Evolutionary conservation across 64 coral and sea anemone species (phyloP), one percentile per base, ranked within the genome.

Genomic region (Pocillopora damicornis): DNA sequence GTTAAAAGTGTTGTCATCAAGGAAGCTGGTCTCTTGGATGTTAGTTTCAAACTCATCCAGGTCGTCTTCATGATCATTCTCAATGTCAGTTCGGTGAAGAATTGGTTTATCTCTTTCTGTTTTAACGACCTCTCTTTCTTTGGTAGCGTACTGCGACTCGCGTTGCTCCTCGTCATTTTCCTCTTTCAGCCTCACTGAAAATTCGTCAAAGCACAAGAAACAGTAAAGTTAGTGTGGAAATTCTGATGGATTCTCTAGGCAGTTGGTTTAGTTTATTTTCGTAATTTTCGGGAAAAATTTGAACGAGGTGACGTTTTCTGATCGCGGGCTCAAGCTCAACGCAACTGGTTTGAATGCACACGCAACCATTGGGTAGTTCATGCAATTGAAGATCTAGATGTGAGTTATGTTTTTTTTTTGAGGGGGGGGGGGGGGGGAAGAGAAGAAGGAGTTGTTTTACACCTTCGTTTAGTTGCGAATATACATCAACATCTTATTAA

Each of bases 41-140:
- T 81, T 87, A 9, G 87, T 60, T 35, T 78, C 83, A 17, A 87
- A 42, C 23, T 92, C 90, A 6, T 81, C 25, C n/a, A 87, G 34
- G 82, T 87, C 63, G 62, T 90, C 83, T 15, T 60, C 63, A 60
- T 96, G 86, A 26, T 91, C 88, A 60, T 38, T 80, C 25, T 89
- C 61, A 18, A 13, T 76, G 36, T 88, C 87, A 57, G 74, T 36
- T 11, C 59, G 73, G 56, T 76, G 80, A 30, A 42, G 67, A 42
- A 58, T 61, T 15, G 80, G 61, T 9, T 81, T 80, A 57, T 93
- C 71, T 37, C 73, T 69, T 83, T 83, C 91, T 30, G 56, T 59
- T 68, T 72, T 88, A 76, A 78, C 72, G 9, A 58, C 26, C 38
- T 58, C 64, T 66, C 72, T 85, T 15, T 66, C 68, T 72, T 63